Evolutionary conservation across 2,888 invertebrate genomes (phyloP).

Genomic region (Trypoxylon attenuatum): DNA sequence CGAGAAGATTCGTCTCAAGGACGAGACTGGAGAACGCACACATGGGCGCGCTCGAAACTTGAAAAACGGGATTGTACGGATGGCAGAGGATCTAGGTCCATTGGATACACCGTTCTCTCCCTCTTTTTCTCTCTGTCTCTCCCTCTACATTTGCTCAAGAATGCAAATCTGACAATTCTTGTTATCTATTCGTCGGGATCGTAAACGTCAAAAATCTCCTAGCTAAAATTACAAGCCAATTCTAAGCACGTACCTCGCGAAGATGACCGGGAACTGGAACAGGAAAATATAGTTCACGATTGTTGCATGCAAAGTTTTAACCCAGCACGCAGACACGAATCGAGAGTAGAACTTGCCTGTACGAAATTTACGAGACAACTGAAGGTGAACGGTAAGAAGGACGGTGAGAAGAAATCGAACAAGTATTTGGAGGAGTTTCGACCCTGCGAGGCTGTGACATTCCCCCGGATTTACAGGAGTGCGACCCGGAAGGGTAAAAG

Average conservation of each 20-base stretch:
- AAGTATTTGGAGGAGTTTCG: neutral
- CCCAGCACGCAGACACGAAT: neutral
- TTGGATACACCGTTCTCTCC: no score
- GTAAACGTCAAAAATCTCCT: no score
- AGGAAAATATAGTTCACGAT: neutral
- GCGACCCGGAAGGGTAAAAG: slow-evolving; percentile 40
- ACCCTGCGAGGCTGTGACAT: slow-evolving; percentile 24
- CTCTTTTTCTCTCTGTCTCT: no score
- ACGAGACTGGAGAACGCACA: neutral
- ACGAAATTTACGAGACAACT: slow-evolving; percentile 21
- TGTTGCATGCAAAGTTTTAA: neutral
- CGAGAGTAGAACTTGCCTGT: neutral
- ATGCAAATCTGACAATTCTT: no score
- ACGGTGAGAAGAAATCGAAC: neutral
- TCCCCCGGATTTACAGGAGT: slow-evolving; percentile 16
- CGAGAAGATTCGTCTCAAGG: slow-evolving; percentile 9
- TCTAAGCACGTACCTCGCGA: no score
- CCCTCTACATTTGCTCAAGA: no score
- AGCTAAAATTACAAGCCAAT: no score
- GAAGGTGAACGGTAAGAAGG: slow-evolving; percentile 3
- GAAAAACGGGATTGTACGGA: neutral
- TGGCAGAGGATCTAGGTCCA: no score
- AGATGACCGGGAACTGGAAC: neutral
- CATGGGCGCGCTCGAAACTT: slow-evolving; percentile 27
- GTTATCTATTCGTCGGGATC: no score